Evolutionary conservation across 2,888 invertebrate genomes (phyloP), one percentile per base, ranked within the genome.

Genomic region (Heteropelma amictum): DNA sequence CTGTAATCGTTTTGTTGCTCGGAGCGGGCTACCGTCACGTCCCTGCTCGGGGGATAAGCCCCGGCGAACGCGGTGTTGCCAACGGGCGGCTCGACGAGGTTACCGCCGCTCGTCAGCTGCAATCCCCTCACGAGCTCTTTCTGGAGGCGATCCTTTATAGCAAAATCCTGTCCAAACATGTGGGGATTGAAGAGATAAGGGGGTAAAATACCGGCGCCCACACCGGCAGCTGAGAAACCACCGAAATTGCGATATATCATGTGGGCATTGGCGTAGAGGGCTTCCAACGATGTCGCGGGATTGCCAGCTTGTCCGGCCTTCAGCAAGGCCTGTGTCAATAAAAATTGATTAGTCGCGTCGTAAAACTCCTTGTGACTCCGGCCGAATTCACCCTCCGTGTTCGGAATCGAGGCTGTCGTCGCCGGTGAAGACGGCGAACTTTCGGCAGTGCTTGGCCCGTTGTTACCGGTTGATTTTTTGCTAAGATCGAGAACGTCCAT

Each of bases 401-500:
- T 45, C 67, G 71, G 14, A n/a, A 28, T 3, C n/a, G n/a, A n/a
- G 6, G 58, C 73, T 7, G 71, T 23, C 8, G 81, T 12, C 7
- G 28, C 5, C 6, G 40, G 26, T 10, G 63, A 26, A 3, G 63
- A 47, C 0, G 30, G 10, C 10, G 61, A 47, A 5, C 7, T 19
- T 3, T 17, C 12, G 1, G n/a, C n/a, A n/a, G n/a, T n/a, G n/a
- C n/a, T n/a, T n/a, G n/a, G n/a, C n/a, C n/a, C n/a, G 19, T 12
- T 38, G 17, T 19, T 26, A 8, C 30, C 8, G 28, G 6, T 81
- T 5, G 86, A 82, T 89, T 96, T 96, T 85, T 95, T 95, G 86
- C 96, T 96, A 77, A 97, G 91, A 90, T 97, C 96, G 49, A 96
- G 90, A 3, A 94, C 96, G 87, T 95, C 94, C 89, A 94, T 94